These are phyloP conservation scores for Buphagus erythrorhynchus DNA, from an alignment of 2,797 vertebrate genomes.

Conservation along the genomic window DNA sequence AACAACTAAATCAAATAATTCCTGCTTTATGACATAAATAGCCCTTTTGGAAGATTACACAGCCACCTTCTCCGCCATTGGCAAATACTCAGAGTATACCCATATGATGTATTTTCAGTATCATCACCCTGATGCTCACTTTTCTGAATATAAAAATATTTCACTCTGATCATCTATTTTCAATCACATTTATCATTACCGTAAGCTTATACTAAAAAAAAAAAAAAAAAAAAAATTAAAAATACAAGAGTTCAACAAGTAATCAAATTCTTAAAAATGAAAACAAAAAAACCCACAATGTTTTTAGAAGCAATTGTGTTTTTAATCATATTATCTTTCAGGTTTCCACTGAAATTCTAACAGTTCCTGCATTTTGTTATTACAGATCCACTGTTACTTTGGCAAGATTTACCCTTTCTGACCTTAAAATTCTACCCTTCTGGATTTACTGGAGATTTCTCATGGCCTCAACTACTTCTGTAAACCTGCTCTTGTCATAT, in stretches of 20 bases:
- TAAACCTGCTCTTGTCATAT: neutral
- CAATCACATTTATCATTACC: neutral
- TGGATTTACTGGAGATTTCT: conserved; percentile 1
- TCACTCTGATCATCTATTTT: neutral
- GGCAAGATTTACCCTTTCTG: neutral
- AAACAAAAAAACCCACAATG: neutral
- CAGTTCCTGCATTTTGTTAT: neutral
- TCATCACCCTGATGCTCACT: neutral
- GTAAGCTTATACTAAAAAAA: neutral
- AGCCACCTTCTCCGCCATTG: neutral
- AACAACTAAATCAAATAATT: conserved; percentile 57
- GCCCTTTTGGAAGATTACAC: conserved; percentile 22
- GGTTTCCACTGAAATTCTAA: neutral
- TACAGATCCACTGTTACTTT: neutral
- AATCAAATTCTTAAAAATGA: neutral
- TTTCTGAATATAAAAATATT: neutral
- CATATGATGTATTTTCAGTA: neutral
- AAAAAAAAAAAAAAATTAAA: neutral
- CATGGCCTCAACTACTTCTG: conserved; percentile 13
- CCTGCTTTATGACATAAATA: conserved; percentile 35
- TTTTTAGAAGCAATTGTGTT: neutral
- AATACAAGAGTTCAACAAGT: neutral
- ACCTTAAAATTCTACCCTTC: conserved; percentile 9
- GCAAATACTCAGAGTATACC: neutral
- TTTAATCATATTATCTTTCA: neutral